A percentile compares a stretch with the other conserved stretches of the same genome.
These are phyloP conservation scores for Macquaria australasica DNA, from an alignment of 2,113 vertebrate genomes.

Conservation along the genomic window DNA sequence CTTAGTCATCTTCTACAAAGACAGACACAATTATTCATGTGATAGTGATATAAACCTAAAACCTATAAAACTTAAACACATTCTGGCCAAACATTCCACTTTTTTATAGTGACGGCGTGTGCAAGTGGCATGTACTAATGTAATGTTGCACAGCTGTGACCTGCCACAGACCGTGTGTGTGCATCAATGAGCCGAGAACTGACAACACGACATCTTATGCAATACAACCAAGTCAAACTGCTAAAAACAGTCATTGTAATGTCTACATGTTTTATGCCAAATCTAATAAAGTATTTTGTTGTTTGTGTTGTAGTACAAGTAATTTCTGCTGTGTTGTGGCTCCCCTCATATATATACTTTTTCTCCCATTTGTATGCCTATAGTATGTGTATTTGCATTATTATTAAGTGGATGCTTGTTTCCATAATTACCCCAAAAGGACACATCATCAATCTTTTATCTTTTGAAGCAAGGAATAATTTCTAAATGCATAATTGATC, in stretches of 20 bases:
- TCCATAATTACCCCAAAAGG: neutral
- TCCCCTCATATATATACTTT: neutral
- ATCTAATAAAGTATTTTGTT: neutral
- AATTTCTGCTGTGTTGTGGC: neutral
- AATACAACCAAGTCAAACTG: neutral
- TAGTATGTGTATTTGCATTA: too few species aligned
- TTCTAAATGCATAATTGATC: neutral
- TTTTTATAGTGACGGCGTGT: neutral
- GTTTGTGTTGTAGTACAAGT: neutral
- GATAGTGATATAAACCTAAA: neutral
- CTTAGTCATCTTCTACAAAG: conserved; percentile 93
- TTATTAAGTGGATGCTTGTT: neutral
- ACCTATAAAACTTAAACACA: neutral
- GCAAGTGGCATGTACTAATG: neutral
- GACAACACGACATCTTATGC: neutral
- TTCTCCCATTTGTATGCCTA: too few species aligned
- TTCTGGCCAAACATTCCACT: too few species aligned
- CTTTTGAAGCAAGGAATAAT: neutral
- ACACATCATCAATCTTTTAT: neutral
- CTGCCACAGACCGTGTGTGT: neutral
- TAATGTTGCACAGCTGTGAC: neutral
- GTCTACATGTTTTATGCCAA: neutral
- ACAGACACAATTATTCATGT: neutral
- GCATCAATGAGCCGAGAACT: neutral
- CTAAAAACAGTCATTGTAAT: neutral